Evolutionary conservation across 2,888 invertebrate genomes (phyloP), one percentile per base, ranked within the genome.

Genomic region (Scaptomyza tumidula): DNA sequence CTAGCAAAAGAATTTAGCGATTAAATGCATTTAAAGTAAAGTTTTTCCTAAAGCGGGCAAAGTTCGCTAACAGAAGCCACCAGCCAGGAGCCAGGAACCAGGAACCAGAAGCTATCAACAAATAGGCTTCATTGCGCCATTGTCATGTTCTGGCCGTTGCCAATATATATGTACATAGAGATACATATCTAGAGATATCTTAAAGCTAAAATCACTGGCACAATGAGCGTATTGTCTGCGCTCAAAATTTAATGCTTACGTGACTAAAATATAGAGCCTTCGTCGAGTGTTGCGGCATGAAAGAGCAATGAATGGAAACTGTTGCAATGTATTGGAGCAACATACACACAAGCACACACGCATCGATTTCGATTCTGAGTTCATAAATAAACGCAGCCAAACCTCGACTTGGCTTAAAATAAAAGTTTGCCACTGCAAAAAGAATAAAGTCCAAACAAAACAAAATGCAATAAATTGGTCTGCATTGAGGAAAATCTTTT

Each of bases 111-210:
- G 14, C 52, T 39, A 27, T 41, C 73, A 62, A 45, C 79, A 76
- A 79, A 79, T 79, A 83, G 84, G 84, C 79, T 79, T 79, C 79
- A 79, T 79, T 80, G 73, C 48, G 73, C 62, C 57, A 72, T 79
- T 83, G 80, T 83, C 79, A 79, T 69, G 79, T 37, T 39, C 80
- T 52, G 62, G 24, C n/a, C 45, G 55, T 59, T 50, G 62, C 54
- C 62, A 58, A 31, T 31, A 31, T 48, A 6, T 33, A 9, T 5
- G 16, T 35, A 35, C 13, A 6, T 33, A 1, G 19, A n/a, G 10
- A 49, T 35, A 35, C 13, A 49, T 49, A 49, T 79, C 80, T 79
- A 16, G 61, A 70, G 66, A 60, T 48, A 78, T 79, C 80, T 79
- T 64, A 54, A 43, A 72, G 80, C 80, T 80, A 69, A 79, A 80